A percentile compares a stretch with the other conserved stretches of the same genome.
These are phyloP conservation scores for Chrosomus eos DNA, from an alignment of 2,797 vertebrate species.

Conservation along the genomic window DNA sequence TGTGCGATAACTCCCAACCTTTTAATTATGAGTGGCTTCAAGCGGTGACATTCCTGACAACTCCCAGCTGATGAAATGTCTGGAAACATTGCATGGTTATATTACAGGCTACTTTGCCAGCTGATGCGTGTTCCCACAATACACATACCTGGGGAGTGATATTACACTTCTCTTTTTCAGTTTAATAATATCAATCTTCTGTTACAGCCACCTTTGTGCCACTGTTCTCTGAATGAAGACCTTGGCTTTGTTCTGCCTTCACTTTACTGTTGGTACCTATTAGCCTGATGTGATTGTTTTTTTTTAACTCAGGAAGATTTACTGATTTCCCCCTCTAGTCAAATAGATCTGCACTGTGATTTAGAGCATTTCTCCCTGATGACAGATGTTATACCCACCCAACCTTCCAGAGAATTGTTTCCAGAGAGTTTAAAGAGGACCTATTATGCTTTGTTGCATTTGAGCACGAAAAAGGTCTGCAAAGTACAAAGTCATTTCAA, in stretches of 20 bases:
- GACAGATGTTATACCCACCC: constrained; percentile 38
- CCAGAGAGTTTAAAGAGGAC: background rate
- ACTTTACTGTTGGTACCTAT: constrained; percentile 26
- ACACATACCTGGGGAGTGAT: constrained; percentile 30
- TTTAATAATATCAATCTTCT: constrained; percentile 8
- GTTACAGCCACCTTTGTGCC: constrained; percentile 2
- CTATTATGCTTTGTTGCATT: background rate
- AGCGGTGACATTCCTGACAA: constrained; percentile 38
- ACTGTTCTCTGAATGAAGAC: constrained; percentile 24
- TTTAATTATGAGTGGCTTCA: constrained; percentile 46
- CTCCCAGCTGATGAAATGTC: constrained; percentile 47
- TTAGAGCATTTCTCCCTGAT: constrained; percentile 38
- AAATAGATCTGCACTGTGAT: constrained; percentile 42
- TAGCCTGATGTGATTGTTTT: constrained; percentile 10
- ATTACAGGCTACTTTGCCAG: constrained; percentile 17
- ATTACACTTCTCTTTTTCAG: constrained; percentile 11
- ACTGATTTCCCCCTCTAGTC: background rate
- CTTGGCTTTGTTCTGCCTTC: constrained; percentile 6
- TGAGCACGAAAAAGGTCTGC: background rate
- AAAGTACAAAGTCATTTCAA: background rate
- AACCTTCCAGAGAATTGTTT: constrained; percentile 30
- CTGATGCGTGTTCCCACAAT: background rate
- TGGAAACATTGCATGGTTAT: constrained; percentile 41
- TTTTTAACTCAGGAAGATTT: constrained; percentile 2
- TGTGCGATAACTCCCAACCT: constrained; percentile 37